Evolutionary conservation across 1,140 invertebrate genomes (phyloP), one percentile per base, ranked within the genome.

Genomic region (Scaptomyza pallida): DNA sequence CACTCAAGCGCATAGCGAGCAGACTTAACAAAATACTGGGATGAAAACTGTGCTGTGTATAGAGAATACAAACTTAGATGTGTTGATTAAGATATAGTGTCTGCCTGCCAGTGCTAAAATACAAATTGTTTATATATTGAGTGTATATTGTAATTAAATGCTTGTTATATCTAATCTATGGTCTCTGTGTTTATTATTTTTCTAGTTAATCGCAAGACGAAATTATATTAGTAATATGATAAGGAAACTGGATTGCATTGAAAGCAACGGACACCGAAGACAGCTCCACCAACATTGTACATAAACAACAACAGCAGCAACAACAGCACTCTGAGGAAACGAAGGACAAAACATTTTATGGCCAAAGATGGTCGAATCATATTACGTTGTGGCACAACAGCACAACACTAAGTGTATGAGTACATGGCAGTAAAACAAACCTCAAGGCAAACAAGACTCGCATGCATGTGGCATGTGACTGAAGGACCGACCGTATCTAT

Each of bases 401-500:
- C 40, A 57, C 23, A 23, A 23, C 23, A 56, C 13, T 41, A 5
- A 30, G 35, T 16, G 16, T 17, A 40, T 40, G 9, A 43, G n/a
- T 35, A 63, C 43, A 64, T 43, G 37, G 67, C 54, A 50, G 51
- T 63, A 59, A 57, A 59, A 41, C 55, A 52, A 59, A 21, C 40
- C 52, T 50, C 68, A 59, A 59, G 62, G 37, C 62, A 55, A 55
- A 55, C 52, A 55, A 21, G 43, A 30, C 75, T 52, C 69, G 26
- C 26, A 21, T 48, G 56, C 77, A 79, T 81, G 79, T 81, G 77
- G 37, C 52, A 55, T 71, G 26, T 30, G 74, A 72, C 72, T 64
- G 50, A 30, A 51, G 37, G 67, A 54, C 23, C 23, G 26, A 30
- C 59, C 55, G 56, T 26, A 55, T 16, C 23, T 10, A 23, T 43